These are phyloP conservation scores for Aldabrachelys gigantea DNA, from an alignment of 2,113 vertebrate genomes.

Conservation along the genomic window DNA sequence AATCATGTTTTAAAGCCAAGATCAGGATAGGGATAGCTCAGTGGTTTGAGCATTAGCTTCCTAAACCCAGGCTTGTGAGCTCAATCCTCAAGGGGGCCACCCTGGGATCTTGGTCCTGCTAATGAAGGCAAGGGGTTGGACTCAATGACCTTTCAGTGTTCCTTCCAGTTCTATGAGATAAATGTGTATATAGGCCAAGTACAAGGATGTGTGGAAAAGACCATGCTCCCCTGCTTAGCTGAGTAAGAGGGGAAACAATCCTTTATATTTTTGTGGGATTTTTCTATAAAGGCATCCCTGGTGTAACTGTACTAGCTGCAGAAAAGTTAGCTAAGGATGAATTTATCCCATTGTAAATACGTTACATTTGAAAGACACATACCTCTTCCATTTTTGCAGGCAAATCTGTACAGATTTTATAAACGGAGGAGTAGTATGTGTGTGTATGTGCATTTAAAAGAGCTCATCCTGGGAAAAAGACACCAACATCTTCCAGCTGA, in stretches of 20 bases:
- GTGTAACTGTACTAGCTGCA: fast-evolving
- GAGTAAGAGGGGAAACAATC: not conserved
- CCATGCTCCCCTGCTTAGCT: too few relatives aligned
- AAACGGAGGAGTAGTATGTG: not conserved
- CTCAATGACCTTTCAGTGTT: too few relatives aligned
- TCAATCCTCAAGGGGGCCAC: too few relatives aligned
- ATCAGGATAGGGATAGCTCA: not conserved
- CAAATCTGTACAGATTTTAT: not conserved
- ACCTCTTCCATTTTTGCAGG: not conserved
- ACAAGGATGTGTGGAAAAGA: not conserved
- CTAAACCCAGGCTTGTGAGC: too few relatives aligned
- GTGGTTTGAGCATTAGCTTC: too few relatives aligned
- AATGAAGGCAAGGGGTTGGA: too few relatives aligned
- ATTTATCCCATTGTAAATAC: not conserved
- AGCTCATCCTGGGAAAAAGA: conserved; percentile 72
- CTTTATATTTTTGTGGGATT: not conserved
- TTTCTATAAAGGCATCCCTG: not conserved
- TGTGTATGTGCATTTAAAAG: not conserved
- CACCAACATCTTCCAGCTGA: conserved; percentile 58
- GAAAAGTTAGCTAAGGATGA: not conserved
- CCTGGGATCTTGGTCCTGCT: too few relatives aligned
- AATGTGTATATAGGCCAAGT: not conserved
- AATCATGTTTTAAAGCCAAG: not conserved
- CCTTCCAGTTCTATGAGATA: too few relatives aligned
- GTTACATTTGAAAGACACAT: not conserved